Conservation (phyloP, 37 sponge, comb jelly and placozoan species). For the Agelas oroides region DNA sequence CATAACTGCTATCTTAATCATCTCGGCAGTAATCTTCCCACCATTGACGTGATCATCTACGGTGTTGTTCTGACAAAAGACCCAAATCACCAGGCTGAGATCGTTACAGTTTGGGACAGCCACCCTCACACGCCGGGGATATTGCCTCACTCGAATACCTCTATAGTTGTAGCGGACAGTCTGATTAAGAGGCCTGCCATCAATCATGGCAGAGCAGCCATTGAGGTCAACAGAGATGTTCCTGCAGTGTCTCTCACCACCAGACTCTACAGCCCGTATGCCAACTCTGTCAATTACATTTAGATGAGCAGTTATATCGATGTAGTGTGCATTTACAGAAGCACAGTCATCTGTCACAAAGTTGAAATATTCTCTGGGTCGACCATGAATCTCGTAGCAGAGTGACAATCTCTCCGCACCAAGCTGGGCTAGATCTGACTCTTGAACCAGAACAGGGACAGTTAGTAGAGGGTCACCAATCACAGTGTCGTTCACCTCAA, state of each 20-base stretch:
- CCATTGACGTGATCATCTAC: neutral
- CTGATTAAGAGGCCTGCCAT: neutral
- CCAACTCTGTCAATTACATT: constrained; percentile 65
- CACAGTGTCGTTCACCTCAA: constrained; percentile 47
- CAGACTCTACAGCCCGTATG: constrained; percentile 50
- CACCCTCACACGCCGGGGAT: constrained; percentile 57
- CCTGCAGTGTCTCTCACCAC: neutral
- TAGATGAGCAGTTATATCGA: neutral
- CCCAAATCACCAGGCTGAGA: constrained; percentile 78
- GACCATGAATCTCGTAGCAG: constrained; percentile 62
- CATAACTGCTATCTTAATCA: constrained; percentile 72
- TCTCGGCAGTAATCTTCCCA: neutral
- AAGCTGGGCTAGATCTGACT: neutral
- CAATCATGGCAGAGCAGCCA: constrained; percentile 30
- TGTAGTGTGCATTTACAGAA: constrained; percentile 43
- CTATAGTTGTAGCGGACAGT: neutral
- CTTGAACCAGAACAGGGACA: constrained; percentile 33
- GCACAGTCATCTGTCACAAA: constrained; percentile 59
- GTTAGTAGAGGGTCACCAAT: constrained; percentile 68
- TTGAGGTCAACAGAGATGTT: constrained; percentile 44
- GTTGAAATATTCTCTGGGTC: constrained; percentile 18
- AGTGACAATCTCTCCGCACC: constrained; percentile 8
- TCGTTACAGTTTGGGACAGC: constrained; percentile 78
- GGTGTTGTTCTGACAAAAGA: constrained; percentile 48
- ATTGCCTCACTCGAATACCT: constrained; percentile 16